phyloP scores from a whole-genome alignment of 2,113 vertebrate species.

The Sebastes schlegelii region DNA sequence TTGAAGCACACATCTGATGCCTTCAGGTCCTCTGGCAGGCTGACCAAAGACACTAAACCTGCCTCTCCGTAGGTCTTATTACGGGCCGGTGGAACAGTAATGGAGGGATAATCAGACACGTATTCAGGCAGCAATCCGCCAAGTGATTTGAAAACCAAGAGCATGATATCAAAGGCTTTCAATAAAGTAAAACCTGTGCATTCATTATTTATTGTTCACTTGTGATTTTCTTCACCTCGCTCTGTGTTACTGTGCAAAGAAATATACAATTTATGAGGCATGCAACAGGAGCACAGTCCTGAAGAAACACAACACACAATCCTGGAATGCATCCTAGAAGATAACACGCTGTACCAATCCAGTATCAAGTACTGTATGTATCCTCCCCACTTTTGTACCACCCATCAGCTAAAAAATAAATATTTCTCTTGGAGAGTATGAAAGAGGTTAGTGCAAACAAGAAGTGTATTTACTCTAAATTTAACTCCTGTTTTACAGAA shows the following conservation, averaged over 20 bases:
- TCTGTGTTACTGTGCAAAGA: conserved; percentile 2
- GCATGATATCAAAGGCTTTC: conserved; percentile 10
- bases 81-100: conserved; percentile 3
- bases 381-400: background rate
- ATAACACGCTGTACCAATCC: too few species aligned
- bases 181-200: conserved; percentile 15
- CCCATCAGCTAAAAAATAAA: background rate
- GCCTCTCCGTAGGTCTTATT: conserved; percentile 25
- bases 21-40: conserved; percentile 21
- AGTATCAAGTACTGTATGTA: background rate
- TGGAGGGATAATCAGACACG: background rate
- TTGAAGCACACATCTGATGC: conserved; percentile 37
- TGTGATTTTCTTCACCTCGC: conserved; percentile 20
- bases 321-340: background rate
- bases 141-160: conserved; percentile 13
- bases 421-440: background rate
- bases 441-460: background rate
- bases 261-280: conserved; percentile 19
- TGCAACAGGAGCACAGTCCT: conserved; percentile 5
- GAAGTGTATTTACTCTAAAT: background rate
- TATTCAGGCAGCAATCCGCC: conserved; percentile 5
- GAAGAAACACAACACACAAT: background rate
- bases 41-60: conserved; percentile 33
- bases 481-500: background rate
- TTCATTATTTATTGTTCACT: conserved; percentile 32